A percentile compares a stretch with the other conserved stretches of the same genome.
Conservation (phyloP, 2,113 vertebrate species). For the Alouatta palliata region DNA sequence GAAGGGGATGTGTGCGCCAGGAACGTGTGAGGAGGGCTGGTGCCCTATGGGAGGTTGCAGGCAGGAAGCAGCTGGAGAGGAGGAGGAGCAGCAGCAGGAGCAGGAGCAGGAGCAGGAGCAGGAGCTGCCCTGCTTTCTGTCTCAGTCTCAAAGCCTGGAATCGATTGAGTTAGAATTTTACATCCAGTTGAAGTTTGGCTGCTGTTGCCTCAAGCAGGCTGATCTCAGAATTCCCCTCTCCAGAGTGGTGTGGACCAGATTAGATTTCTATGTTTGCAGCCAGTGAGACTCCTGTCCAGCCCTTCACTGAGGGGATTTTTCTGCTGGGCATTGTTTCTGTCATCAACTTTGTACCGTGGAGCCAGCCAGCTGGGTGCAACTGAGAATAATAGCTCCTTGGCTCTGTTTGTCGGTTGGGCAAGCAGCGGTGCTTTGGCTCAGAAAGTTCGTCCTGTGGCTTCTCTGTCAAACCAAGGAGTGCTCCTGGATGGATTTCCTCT, state of each 20-base stretch:
- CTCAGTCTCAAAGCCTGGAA: constrained; percentile 79
- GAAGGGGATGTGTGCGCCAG: constrained; percentile 73
- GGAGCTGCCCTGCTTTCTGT: constrained; percentile 83
- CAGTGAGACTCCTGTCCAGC: constrained; percentile 57
- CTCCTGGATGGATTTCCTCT: constrained; percentile 78
- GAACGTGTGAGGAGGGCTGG: constrained; percentile 77
- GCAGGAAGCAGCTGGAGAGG: constrained; percentile 87
- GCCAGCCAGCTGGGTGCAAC: constrained; percentile 76
- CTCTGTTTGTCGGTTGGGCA: constrained; percentile 67
- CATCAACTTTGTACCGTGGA: constrained; percentile 76
- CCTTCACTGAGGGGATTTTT: constrained; percentile 78
- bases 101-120: constrained; percentile 80
- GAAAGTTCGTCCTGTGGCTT: constrained; percentile 81
- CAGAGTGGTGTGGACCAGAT: constrained; percentile 73
- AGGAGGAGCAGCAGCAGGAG: constrained; percentile 85
- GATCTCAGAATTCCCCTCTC: constrained; percentile 69
- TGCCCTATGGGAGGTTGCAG: constrained; percentile 79
- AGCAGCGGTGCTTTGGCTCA: constrained; percentile 75
- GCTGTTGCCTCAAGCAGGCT: constrained; percentile 71
- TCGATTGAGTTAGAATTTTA: constrained; percentile 81
- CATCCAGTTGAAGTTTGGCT: constrained; percentile 82
- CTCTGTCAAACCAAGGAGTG: constrained; percentile 74
- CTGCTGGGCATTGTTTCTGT: constrained; percentile 67
- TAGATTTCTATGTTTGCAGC: constrained; percentile 78
- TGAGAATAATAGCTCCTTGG: constrained; percentile 76